Conservation (phyloP, 2,797 vertebrate species). For the Salmo trutta region DNA sequence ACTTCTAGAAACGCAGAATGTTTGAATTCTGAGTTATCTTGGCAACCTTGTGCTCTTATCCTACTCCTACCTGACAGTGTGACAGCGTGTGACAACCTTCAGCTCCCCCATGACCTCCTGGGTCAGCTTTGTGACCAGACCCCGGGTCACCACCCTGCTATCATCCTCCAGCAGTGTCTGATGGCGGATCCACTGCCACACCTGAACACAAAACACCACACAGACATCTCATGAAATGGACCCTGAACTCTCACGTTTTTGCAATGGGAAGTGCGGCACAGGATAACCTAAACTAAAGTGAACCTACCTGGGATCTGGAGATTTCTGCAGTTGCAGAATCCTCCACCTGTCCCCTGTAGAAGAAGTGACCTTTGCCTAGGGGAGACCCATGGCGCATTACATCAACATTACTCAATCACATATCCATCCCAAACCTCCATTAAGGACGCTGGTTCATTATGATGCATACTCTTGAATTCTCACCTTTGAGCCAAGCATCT, state of each 20-base stretch:
- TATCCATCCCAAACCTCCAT: neutral
- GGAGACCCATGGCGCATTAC: constrained; percentile 10
- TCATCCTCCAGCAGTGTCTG: constrained; percentile 74
- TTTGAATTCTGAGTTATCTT: neutral
- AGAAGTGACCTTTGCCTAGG: constrained; percentile 74
- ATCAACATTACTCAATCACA: neutral
- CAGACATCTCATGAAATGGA: neutral
- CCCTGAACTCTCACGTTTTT: neutral
- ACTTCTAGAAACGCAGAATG: neutral
- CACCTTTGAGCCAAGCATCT: constrained; percentile 82
- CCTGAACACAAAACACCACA: constrained; percentile 50
- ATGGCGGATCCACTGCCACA: constrained; percentile 80
- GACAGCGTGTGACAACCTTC: constrained; percentile 11
- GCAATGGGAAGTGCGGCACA: no score
- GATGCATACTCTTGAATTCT: constrained; percentile 2
- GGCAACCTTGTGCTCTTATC: neutral
- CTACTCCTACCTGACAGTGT: constrained; percentile 22
- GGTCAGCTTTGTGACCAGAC: constrained; percentile 62
- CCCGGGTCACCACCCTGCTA: constrained; percentile 62
- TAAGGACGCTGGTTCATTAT: no score
- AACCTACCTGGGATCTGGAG: no score
- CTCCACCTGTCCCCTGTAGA: constrained; percentile 78
- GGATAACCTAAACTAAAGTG: no score
- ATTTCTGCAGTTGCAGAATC: constrained; percentile 78
- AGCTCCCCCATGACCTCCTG: constrained; percentile 61